phyloP scores from a whole-genome alignment of 2,888 invertebrate genomes.

The Heliothis peltigera region DNA sequence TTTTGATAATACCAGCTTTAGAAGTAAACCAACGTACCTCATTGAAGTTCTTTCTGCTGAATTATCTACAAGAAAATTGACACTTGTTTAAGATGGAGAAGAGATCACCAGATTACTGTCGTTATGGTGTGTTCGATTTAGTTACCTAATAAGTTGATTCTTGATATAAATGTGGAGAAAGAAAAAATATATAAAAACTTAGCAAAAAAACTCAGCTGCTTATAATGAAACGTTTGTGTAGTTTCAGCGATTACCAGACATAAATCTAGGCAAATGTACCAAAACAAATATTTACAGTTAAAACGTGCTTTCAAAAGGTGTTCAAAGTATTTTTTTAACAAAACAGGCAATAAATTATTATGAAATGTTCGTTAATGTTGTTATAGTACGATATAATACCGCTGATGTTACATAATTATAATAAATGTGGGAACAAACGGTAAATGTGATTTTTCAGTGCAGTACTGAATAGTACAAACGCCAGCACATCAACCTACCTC shows the following conservation, averaged over 20 bases:
- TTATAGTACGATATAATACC: conserved; percentile 8
- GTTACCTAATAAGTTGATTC: too few species aligned
- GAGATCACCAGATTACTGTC: too few species aligned
- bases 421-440: too few species aligned
- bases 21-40: not conserved
- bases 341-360: conserved; percentile 14
- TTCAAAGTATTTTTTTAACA: conserved; percentile 23
- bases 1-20: conserved; percentile 10
- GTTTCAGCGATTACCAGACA: conserved; percentile 32
- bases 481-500: too few species aligned
- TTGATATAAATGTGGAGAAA: too few species aligned
- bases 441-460: too few species aligned
- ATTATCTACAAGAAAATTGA: too few species aligned
- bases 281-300: conserved; percentile 35
- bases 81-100: too few species aligned
- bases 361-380: conserved; percentile 24
- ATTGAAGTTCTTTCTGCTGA: too few species aligned
- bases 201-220: conserved; percentile 5
- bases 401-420: conserved; percentile 8
- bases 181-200: too few species aligned
- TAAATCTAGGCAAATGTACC: conserved; percentile 35
- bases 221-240: conserved; percentile 23
- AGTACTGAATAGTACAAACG: too few species aligned
- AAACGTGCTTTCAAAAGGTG: conserved; percentile 18
- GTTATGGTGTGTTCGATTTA: too few species aligned